These are phyloP conservation scores for Cyclophora punctaria DNA, from an alignment of 2,888 invertebrate genomes.

Conservation along the genomic window DNA sequence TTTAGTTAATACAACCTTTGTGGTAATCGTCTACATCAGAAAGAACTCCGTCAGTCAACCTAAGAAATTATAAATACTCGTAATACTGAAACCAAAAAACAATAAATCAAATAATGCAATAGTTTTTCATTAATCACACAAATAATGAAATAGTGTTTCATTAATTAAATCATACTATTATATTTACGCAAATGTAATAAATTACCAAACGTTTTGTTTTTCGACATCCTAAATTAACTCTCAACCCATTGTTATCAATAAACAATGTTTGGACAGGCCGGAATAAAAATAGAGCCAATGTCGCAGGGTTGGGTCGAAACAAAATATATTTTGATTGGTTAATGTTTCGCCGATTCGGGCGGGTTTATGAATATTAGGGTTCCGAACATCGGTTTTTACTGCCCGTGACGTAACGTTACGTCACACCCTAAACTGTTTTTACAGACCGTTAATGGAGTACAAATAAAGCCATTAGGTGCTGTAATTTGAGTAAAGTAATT, in stretches of 20 bases:
- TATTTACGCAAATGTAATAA: no score
- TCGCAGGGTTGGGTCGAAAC: slow-evolving; percentile 20
- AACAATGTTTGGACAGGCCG: no score
- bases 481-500: slow-evolving; percentile 14
- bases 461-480: slow-evolving; percentile 13
- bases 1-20: no score
- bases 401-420: slow-evolving; percentile 20
- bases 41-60: no score
- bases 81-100: no score
- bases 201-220: no score
- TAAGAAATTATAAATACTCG: no score
- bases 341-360: slow-evolving; percentile 25
- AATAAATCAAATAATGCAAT: no score
- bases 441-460: slow-evolving; percentile 15
- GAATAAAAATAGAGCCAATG: slow-evolving; percentile 1
- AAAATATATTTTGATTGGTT: slow-evolving; percentile 30
- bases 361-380: slow-evolving; percentile 23
- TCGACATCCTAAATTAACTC: neutral
- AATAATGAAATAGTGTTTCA: no score
- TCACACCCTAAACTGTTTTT: slow-evolving; percentile 12
- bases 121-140: no score
- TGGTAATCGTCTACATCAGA: no score
- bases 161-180: no score
- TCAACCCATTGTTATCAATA: neutral
- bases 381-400: slow-evolving; percentile 18